Conservation (phyloP, 2,797 vertebrate species). For the Macropus fuliginosus region DNA sequence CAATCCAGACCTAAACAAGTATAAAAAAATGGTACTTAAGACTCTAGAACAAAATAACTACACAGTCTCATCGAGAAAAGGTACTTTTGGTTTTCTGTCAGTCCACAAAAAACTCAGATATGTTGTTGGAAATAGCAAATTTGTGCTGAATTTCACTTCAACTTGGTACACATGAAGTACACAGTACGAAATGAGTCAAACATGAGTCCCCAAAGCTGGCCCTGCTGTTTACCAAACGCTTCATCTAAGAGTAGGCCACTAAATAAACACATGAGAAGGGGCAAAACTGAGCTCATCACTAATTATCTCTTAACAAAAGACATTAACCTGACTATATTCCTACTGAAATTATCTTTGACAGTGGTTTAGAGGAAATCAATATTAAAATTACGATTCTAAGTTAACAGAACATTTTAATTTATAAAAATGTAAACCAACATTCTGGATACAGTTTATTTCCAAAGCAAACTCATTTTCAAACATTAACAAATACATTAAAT, state of each 20-base stretch:
- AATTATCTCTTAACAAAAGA: not conserved
- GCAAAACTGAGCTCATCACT: slow-evolving; percentile 14
- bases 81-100: not conserved
- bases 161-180: not conserved
- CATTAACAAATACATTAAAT: not conserved
- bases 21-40: not conserved
- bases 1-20: slow-evolving; percentile 13
- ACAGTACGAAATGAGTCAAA: not conserved
- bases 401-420: not conserved
- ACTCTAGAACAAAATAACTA: not conserved
- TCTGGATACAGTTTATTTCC: not conserved
- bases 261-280: not conserved
- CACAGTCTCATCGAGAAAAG: not conserved
- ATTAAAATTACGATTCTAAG: not conserved
- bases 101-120: not conserved
- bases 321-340: not conserved
- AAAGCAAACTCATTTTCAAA: not conserved
- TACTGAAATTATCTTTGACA: not conserved
- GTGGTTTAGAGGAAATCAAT: not conserved
- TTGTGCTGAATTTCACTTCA: not conserved
- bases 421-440: not conserved
- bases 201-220: not conserved
- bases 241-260: not conserved
- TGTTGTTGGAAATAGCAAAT: not conserved
- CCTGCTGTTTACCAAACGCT: not conserved